Percentiles rank a stretch among this genome's conserved stretches.
These are phyloP conservation scores for Dicentrarchus labrax DNA, from an alignment of 2,113 vertebrate species.

Conservation along the genomic window DNA sequence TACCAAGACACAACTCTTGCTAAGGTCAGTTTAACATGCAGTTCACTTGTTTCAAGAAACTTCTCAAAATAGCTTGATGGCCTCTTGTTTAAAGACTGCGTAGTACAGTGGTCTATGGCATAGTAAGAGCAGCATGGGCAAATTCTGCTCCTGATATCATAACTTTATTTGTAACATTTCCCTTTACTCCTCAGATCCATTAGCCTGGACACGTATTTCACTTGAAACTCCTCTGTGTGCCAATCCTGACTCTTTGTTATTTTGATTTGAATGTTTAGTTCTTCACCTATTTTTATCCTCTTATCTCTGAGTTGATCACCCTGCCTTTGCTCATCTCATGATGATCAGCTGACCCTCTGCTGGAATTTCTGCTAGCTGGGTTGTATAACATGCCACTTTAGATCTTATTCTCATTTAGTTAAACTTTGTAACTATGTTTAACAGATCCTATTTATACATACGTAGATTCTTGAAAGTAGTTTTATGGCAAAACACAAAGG, in stretches of 20 bases:
- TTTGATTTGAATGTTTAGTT: not conserved
- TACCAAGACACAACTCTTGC: not conserved
- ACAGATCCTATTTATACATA: not conserved
- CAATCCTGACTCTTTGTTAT: not conserved
- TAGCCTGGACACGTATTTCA: not conserved
- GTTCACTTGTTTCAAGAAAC: not conserved
- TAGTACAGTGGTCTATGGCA: too few species aligned
- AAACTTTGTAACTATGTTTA: not conserved
- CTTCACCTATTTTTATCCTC: not conserved
- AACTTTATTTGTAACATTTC: not conserved
- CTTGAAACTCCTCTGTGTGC: not conserved
- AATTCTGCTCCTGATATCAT: not conserved
- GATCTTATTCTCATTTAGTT: not conserved
- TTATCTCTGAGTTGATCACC: not conserved
- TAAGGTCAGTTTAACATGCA: conserved; percentile 3
- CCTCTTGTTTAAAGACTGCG: not conserved
- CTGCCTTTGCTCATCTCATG: not conserved
- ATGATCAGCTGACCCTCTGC: conserved; percentile 2
- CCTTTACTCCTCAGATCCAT: not conserved
- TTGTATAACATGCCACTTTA: not conserved
- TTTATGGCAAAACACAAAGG: not conserved
- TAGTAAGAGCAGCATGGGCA: too few species aligned
- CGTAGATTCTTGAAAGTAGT: not conserved
- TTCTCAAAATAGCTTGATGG: too few species aligned
- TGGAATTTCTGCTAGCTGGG: not conserved